A percentile compares a stretch with the other conserved stretches of the same genome.
These are phyloP conservation scores for Sycophila sp. DNA, from an alignment of 1,140 invertebrate genomes.

Conservation along the genomic window DNA sequence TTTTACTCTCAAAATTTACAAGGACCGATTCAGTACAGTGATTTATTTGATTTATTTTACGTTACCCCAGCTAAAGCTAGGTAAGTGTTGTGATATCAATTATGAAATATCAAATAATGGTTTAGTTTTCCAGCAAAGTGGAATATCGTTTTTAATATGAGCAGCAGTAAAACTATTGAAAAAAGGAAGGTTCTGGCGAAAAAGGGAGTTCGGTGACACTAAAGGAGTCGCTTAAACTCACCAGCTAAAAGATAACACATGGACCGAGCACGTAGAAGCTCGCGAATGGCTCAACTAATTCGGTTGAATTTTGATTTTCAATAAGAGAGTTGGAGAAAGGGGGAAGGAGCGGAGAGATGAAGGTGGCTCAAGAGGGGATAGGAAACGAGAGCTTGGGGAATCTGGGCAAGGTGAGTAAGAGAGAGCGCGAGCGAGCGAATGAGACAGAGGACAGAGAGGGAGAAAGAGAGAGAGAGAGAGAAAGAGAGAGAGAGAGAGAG, in stretches of 20 bases:
- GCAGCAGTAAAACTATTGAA: too few relatives aligned
- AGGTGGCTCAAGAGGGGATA: not conserved
- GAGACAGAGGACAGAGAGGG: too few relatives aligned
- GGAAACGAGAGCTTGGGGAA: too few relatives aligned
- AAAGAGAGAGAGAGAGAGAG: constrained; percentile 31
- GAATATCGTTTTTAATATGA: too few relatives aligned
- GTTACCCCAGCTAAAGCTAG: too few relatives aligned
- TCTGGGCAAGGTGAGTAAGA: not conserved
- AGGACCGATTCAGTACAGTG: too few relatives aligned
- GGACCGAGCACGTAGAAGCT: constrained; percentile 1
- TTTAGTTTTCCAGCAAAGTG: too few relatives aligned
- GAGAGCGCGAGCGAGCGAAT: not conserved
- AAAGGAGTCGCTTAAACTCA: constrained; percentile 4
- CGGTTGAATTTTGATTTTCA: constrained; percentile 61
- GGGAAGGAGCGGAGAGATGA: not conserved
- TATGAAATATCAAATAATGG: too few relatives aligned
- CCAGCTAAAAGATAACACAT: not conserved
- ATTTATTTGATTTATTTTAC: too few relatives aligned
- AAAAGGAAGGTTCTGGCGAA: not conserved
- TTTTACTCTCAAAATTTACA: too few relatives aligned
- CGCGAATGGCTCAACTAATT: constrained; percentile 47
- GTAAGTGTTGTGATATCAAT: too few relatives aligned
- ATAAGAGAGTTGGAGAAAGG: constrained; percentile 42
- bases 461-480: constrained; percentile 28
- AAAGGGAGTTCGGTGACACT: not conserved